phyloP scores from a whole-genome alignment of 2,888 invertebrate genomes.

The Thecophora atra region DNA sequence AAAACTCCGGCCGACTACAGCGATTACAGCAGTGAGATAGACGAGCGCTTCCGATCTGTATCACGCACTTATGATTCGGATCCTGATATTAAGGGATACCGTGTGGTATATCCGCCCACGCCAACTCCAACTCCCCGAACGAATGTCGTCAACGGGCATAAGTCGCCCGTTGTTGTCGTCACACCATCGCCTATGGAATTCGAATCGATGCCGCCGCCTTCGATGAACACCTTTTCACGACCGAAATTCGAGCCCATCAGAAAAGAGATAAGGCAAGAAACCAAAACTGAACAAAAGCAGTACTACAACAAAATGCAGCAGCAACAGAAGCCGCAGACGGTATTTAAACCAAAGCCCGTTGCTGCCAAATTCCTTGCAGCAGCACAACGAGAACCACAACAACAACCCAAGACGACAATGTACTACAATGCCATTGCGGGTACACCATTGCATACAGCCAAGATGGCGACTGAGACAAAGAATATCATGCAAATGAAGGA shows the following conservation, averaged over 20 bases:
- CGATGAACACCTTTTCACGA: constrained; percentile 62
- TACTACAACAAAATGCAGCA: constrained; percentile 50
- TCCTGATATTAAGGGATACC: constrained; percentile 69
- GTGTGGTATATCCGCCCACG: constrained; percentile 71
- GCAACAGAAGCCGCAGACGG: constrained; percentile 57
- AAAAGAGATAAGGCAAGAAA: constrained; percentile 62
- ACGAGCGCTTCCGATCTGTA: constrained; percentile 71
- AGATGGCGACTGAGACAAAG: constrained; percentile 73
- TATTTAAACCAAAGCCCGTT: constrained; percentile 69
- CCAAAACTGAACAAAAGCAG: constrained; percentile 50
- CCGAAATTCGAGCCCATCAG: constrained; percentile 72
- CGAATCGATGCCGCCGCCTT: constrained; percentile 68
- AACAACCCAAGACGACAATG: constrained; percentile 65
- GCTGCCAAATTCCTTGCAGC: constrained; percentile 65
- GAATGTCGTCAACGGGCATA: constrained; percentile 65
- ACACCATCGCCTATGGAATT: constrained; percentile 70
- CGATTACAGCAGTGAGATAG: constrained; percentile 79
- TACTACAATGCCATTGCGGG: constrained; percentile 70
- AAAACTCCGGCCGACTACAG: constrained; percentile 69
- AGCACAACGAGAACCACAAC: constrained; percentile 53
- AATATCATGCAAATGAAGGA: constrained; percentile 78
- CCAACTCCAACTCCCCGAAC: constrained; percentile 67
- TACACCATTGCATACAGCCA: constrained; percentile 70
- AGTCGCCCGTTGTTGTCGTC: constrained; percentile 67
- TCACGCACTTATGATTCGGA: constrained; percentile 71